Evolutionary conservation across 2,113 vertebrate genomes (phyloP).

Genomic region (Chrysemys picta): DNA sequence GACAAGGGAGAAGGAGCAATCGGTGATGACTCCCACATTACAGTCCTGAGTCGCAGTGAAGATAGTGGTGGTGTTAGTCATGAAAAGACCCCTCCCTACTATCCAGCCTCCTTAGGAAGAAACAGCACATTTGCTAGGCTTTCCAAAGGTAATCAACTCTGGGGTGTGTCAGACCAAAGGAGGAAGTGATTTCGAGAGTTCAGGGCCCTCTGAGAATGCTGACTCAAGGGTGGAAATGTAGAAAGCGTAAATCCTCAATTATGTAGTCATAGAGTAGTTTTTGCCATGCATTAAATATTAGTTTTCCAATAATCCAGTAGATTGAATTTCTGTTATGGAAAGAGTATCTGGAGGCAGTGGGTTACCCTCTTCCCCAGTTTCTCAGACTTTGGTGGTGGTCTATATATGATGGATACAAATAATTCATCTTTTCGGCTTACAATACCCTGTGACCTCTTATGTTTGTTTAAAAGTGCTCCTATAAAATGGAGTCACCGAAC

Average conservation of each 20-base stretch:
- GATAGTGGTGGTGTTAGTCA: background rate
- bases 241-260: background rate
- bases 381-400: background rate
- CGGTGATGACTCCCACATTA: background rate
- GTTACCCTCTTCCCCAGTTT: background rate
- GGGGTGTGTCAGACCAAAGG: background rate
- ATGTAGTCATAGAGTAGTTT: background rate
- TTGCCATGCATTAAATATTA: no score
- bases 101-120: background rate
- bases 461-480: background rate
- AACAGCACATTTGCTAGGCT: background rate
- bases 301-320: background rate
- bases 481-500: background rate
- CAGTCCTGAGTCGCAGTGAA: background rate
- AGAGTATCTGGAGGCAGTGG: conserved; percentile 4
- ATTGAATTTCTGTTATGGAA: background rate
- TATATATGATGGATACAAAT: background rate
- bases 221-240: background rate
- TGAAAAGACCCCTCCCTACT: background rate
- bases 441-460: background rate
- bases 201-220: background rate
- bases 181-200: background rate
- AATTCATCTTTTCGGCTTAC: background rate
- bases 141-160: background rate
- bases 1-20: background rate